Percentiles rank a stretch among this genome's conserved stretches.
Evolutionary conservation across 2,113 vertebrate genomes (phyloP).

Genomic region (Thamnaconus septentrionalis): DNA sequence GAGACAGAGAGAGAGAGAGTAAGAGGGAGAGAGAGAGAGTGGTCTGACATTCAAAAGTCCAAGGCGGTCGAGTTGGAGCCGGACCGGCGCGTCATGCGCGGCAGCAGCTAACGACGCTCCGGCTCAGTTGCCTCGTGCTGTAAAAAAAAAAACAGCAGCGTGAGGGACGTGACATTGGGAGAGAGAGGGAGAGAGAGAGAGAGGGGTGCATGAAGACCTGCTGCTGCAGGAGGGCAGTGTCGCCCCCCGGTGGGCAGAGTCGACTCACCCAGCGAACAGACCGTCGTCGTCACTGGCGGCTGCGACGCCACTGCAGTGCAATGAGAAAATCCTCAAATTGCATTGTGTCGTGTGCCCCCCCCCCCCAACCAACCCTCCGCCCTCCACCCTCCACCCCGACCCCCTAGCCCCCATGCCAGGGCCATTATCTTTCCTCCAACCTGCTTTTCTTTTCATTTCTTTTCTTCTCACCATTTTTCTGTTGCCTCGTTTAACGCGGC

Average conservation of each 20-base stretch:
- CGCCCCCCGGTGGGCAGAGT: constrained; percentile 9
- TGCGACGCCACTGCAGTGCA: constrained; percentile 59
- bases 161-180: constrained; percentile 50
- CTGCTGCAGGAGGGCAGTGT: constrained; percentile 63
- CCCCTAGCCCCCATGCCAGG: too few species aligned
- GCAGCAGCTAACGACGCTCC: constrained; percentile 57
- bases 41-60: constrained; percentile 69
- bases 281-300: constrained; percentile 53
- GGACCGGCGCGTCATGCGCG: constrained; percentile 48
- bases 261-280: constrained; percentile 37
- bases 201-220: constrained; percentile 15
- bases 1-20: constrained; percentile 22
- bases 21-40: constrained; percentile 16
- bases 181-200: constrained; percentile 23
- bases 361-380: constrained; percentile 27
- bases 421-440: too few species aligned
- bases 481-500: too few species aligned
- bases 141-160: constrained; percentile 36
- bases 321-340: constrained; percentile 51
- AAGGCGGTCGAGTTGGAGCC: constrained; percentile 50
- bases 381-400: neutral
- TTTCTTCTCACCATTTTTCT: too few species aligned
- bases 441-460: too few species aligned
- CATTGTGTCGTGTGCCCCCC: constrained; percentile 17
- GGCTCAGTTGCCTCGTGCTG: constrained; percentile 48